Evolutionary conservation across 1,140 invertebrate genomes (phyloP), one percentile per base, ranked within the genome.

Genomic region (Calliopsis andreniformis): DNA sequence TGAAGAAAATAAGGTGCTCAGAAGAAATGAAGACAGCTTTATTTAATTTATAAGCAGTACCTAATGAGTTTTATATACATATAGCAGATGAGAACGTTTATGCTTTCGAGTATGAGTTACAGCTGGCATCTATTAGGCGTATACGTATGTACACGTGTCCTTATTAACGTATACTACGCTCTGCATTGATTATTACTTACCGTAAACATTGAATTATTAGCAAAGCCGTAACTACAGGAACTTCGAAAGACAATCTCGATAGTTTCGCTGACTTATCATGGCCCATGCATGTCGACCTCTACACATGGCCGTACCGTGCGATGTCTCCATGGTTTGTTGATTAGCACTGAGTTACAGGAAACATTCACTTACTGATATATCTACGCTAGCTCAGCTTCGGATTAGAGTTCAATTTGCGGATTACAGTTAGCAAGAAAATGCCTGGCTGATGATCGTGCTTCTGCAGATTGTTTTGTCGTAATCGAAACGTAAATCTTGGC

Each of bases 121-220:
- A 82, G 68, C 80, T 68, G 55, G 70, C 82, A 70, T 84, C 82
- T 56, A 84, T 86, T 86, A 79, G 39, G 25, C 49, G 18, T 18
- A 18, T 53, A 76, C 47, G 73, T 77, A 76, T 35, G 53, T 30
- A 76, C n/a, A n/a, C n/a, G n/a, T 58, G 51, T 80, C 82, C 84
- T 84, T 86, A 86, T 86, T 86, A 86, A 67, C 70, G 84, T 81
- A 70, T 69, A 72, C 69, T 43, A 35, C 79, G 69, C 62, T 39
- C 51, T 66, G 70, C 84, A 82, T 85, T 78, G 85, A 86, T 86
- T 83, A 84, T 84, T 86, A 86, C 85, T 86, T 86, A 86, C 70
- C 69, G 61, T 47, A 72, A 39, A 55, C 76, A 49, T 43, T 86
- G 84, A 85, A 86, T 86, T 86, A 84, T 49, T 73, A 49, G 68